Conservation (phyloP, 2,888 invertebrate species). For the Drosophila paranaensis region DNA sequence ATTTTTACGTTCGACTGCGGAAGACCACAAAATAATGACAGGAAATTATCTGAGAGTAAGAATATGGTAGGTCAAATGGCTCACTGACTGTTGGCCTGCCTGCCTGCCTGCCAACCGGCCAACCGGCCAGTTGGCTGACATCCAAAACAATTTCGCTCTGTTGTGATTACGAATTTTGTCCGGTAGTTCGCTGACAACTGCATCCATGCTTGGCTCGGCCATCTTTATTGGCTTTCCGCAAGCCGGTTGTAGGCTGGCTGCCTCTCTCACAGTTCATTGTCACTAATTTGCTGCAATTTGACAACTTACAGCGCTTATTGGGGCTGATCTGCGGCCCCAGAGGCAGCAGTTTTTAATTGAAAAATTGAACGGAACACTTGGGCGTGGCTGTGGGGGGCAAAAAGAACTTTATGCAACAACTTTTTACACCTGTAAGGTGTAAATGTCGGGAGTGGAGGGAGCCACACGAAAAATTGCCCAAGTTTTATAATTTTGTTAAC, state of each 20-base stretch:
- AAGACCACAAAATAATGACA: conserved; percentile 84
- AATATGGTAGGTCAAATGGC: conserved; percentile 48
- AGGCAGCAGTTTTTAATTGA: conserved; percentile 55
- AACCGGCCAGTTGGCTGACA: conserved; percentile 53
- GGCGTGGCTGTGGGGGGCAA: not conserved
- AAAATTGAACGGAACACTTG: conserved; percentile 64
- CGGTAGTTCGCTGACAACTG: conserved; percentile 36
- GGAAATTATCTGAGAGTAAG: conserved; percentile 83
- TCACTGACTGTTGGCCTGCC: conserved; percentile 18
- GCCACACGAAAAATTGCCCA: conserved; percentile 52
- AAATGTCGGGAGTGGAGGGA: not conserved
- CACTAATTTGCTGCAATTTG: conserved; percentile 59
- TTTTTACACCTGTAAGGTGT: conserved; percentile 66
- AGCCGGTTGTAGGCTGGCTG: conserved; percentile 40
- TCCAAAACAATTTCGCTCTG: conserved; percentile 77
- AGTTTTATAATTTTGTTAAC: conserved; percentile 79
- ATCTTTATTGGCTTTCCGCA: conserved; percentile 53
- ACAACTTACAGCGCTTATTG: conserved; percentile 41
- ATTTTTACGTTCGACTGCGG: conserved; percentile 82
- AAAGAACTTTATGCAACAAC: conserved; percentile 64
- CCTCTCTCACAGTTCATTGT: conserved; percentile 31
- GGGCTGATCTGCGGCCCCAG: conserved; percentile 11
- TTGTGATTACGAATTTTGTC: conserved; percentile 64
- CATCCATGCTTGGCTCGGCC: conserved; percentile 14
- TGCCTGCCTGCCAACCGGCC: too few species aligned